Conservation (phyloP, 2,113 vertebrate genomes). For the Struthio camelus region DNA sequence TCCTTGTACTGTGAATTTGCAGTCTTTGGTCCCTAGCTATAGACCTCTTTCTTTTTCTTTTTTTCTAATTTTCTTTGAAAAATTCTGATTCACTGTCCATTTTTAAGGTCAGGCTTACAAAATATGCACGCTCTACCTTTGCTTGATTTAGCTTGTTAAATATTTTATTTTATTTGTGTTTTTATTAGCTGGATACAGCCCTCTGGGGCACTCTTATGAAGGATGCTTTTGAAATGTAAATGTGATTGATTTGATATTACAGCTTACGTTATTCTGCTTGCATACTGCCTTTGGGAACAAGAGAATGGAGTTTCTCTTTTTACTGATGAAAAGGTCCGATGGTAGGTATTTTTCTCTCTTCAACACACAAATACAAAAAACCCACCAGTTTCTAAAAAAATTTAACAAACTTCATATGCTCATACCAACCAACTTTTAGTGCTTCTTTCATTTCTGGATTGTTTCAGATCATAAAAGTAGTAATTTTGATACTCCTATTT, state of each 20-base stretch:
- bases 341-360: neutral
- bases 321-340: constrained; percentile 30
- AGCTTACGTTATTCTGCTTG: constrained; percentile 52
- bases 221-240: constrained; percentile 66
- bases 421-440: neutral
- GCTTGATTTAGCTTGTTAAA: constrained; percentile 42
- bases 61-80: neutral
- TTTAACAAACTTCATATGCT: neutral
- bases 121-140: neutral
- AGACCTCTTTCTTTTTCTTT: neutral
- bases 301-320: constrained; percentile 44
- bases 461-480: neutral
- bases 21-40: neutral
- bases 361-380: neutral
- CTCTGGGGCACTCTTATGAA: constrained; percentile 14
- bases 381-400: neutral
- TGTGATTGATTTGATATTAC: constrained; percentile 68
- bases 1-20: neutral
- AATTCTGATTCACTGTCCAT: neutral
- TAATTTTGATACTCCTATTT: neutral
- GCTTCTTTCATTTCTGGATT: neutral
- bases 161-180: constrained; percentile 48
- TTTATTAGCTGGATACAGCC: constrained; percentile 51
- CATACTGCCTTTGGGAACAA: constrained; percentile 48
- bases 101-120: constrained; percentile 34